These are phyloP conservation scores for Gephyroberyx darwinii DNA, from an alignment of 2,797 vertebrate genomes.

Conservation along the genomic window DNA sequence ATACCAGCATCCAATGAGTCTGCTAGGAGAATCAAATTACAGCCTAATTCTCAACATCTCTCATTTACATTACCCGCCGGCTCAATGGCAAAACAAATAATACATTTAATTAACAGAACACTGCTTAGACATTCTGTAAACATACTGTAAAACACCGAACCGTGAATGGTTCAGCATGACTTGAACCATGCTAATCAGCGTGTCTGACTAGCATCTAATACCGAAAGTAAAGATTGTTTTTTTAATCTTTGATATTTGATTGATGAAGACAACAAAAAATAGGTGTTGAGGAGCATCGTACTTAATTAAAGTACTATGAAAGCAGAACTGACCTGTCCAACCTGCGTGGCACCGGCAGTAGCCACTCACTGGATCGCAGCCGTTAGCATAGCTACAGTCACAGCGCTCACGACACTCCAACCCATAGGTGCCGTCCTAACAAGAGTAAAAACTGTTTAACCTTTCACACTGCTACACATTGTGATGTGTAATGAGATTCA, in stretches of 20 bases:
- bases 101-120: conserved; percentile 66
- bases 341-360: conserved; percentile 95
- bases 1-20: conserved; percentile 42
- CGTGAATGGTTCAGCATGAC: conserved; percentile 20
- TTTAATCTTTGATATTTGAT: conserved; percentile 9
- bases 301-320: not conserved
- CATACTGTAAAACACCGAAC: conserved; percentile 49
- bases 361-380: conserved; percentile 91
- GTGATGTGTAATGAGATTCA: not conserved
- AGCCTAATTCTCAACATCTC: conserved; percentile 57
- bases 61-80: conserved; percentile 39
- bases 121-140: conserved; percentile 59
- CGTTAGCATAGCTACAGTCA: conserved; percentile 93
- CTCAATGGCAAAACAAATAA: conserved; percentile 64
- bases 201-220: conserved; percentile 11
- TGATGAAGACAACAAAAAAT: conserved; percentile 15
- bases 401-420: conserved; percentile 92
- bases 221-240: too few species aligned
- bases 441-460: conserved; percentile 18
- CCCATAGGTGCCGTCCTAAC: conserved; percentile 92
- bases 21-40: conserved; percentile 61
- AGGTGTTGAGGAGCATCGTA: not conserved
- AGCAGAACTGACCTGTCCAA: conserved; percentile 91
- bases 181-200: conserved; percentile 14
- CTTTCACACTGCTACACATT: conserved; percentile 1